A percentile compares a stretch with the other conserved stretches of the same genome.
These are phyloP conservation scores for Holocentrus rufus DNA, from an alignment of 2,797 vertebrate genomes.

Conservation along the genomic window DNA sequence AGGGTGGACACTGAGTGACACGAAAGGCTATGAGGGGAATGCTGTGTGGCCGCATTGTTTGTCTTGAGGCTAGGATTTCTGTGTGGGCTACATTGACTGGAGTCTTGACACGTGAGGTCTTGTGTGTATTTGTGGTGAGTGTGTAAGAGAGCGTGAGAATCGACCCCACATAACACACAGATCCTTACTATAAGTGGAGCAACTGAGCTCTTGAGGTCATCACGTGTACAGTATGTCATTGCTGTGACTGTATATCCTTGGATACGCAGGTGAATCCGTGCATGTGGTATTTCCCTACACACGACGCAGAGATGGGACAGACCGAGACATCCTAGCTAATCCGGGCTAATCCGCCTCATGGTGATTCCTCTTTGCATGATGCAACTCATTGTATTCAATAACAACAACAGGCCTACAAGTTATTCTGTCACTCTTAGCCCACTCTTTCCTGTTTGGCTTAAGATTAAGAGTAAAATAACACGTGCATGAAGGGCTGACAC, in stretches of 20 bases:
- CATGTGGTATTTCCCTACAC: constrained; percentile 45
- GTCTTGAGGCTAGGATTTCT: constrained; percentile 7
- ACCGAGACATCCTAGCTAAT: constrained; percentile 51
- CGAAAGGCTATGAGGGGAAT: constrained; percentile 19
- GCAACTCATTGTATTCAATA: constrained; percentile 54
- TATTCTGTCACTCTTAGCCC: constrained; percentile 34
- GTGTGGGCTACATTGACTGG: background rate
- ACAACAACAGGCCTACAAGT: constrained; percentile 51
- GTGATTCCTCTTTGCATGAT: constrained; percentile 64
- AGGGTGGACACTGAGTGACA: constrained; percentile 13
- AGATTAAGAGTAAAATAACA: constrained; percentile 13
- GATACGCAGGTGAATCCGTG: constrained; percentile 49
- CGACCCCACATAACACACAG: constrained; percentile 28
- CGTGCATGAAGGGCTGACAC: constrained; percentile 28
- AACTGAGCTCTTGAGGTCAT: constrained; percentile 24
- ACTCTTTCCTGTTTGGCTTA: constrained; percentile 66
- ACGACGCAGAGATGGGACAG: constrained; percentile 27
- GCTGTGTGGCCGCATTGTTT: constrained; percentile 34
- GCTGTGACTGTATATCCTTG: constrained; percentile 34
- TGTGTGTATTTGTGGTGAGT: constrained; percentile 8
- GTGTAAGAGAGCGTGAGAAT: constrained; percentile 17
- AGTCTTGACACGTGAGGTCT: constrained; percentile 18
- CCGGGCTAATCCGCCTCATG: constrained; percentile 44
- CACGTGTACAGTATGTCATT: constrained; percentile 42
- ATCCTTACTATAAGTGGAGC: constrained; percentile 14